Conservation (phyloP, 2,113 vertebrate genomes). For the Sturnira hondurensis region DNA sequence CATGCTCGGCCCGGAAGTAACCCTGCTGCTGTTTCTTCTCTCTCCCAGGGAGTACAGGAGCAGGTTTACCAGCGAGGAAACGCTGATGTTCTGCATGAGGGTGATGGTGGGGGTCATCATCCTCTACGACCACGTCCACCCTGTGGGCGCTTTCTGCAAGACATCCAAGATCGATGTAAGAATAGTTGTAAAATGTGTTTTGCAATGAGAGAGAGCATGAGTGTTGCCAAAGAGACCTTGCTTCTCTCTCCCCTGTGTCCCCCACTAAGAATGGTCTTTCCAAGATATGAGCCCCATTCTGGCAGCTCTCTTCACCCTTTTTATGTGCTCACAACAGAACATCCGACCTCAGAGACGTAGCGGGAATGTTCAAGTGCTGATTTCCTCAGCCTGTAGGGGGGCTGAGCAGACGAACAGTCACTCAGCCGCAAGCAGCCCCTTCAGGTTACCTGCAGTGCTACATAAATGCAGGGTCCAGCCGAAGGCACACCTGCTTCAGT, state of each 20-base stretch:
- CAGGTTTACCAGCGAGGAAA: constrained; percentile 96
- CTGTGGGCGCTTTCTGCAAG: constrained; percentile 98
- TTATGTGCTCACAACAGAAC: neutral
- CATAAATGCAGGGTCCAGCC: no score
- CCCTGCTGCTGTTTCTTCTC: rapidly evolving
- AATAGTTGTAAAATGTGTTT: neutral
- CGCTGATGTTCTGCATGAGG: constrained; percentile 96
- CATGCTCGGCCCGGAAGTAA: neutral
- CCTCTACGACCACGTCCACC: constrained; percentile 97
- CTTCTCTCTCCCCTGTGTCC: neutral
- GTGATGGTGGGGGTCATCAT: constrained; percentile 99
- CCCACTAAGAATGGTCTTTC: neutral
- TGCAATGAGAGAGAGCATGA: rapidly evolving
- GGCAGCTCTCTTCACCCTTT: neutral
- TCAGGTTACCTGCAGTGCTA: neutral
- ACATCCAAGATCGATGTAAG: constrained; percentile 98
- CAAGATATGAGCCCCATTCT: rapidly evolving
- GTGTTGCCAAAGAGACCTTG: neutral
- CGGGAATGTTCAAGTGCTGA: neutral
- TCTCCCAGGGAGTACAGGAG: constrained; percentile 92
- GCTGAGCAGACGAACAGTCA: neutral
- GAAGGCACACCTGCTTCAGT: no score
- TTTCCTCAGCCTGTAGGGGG: neutral
- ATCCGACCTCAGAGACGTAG: neutral
- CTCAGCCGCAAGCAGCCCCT: neutral